Conservation (phyloP, 2,888 invertebrate genomes). For the Athalia cordata region DNA sequence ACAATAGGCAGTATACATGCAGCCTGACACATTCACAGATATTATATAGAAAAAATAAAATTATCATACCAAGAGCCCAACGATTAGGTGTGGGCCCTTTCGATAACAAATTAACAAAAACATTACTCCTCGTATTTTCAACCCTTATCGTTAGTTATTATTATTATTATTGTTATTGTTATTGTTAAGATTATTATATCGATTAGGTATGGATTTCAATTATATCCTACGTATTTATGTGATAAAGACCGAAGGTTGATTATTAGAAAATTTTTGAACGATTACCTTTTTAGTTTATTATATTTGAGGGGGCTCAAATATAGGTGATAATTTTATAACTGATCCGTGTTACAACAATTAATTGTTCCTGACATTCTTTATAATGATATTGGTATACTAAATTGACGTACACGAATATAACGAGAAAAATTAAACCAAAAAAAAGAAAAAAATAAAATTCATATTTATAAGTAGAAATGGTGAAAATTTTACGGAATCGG, state of each 20-base stretch:
- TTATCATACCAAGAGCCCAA: conserved; percentile 56
- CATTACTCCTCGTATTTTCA: conserved; percentile 4
- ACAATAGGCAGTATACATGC: background rate
- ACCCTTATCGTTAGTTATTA: conserved; percentile 1
- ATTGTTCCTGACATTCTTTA: too few relatives aligned
- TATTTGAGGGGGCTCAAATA: too few relatives aligned
- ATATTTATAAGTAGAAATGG: too few relatives aligned
- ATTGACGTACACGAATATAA: too few relatives aligned
- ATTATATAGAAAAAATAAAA: conserved; percentile 57
- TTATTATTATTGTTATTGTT: conserved; percentile 21
- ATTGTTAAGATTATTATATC: conserved; percentile 15
- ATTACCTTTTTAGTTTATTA: too few relatives aligned
- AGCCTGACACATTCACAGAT: conserved; percentile 35
- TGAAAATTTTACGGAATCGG: too few relatives aligned
- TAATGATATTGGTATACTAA: too few relatives aligned
- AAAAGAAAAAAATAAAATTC: too few relatives aligned
- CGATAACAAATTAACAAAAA: conserved; percentile 48
- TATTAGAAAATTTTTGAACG: too few relatives aligned
- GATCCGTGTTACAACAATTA: too few relatives aligned
- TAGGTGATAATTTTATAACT: too few relatives aligned
- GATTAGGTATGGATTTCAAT: background rate
- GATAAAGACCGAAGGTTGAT: background rate
- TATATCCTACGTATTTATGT: conserved; percentile 2
- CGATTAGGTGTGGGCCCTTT: conserved; percentile 39
- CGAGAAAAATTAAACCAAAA: too few relatives aligned